Base-by-base conservation (phyloP, 2,888 invertebrate genomes). In the Phaedon cochleariae region DNA sequence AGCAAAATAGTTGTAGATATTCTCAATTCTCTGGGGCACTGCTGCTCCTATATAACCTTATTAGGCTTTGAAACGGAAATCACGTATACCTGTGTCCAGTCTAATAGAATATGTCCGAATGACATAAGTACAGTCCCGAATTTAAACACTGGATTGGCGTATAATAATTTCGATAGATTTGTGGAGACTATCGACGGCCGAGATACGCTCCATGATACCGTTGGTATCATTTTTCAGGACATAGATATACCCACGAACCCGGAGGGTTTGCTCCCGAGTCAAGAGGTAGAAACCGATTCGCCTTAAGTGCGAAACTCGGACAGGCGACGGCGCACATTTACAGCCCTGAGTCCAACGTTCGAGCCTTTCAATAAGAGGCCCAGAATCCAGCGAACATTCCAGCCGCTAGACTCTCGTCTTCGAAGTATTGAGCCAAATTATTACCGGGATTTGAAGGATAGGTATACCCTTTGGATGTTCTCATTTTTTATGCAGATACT, bases 381-480 rank as follows among this genome's bases (percentile, higher is more conserved):
- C n/a, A n/a, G n/a, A n/a, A n/a, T n/a, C n/a, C n/a, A n/a, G n/a
- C n/a, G n/a, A n/a, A n/a, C n/a, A n/a, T n/a, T n/a, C n/a, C n/a
- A n/a, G n/a, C n/a, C n/a, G n/a, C n/a, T n/a, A n/a, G n/a, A n/a
- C n/a, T n/a, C n/a, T 37, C 7, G 55, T 20, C 9, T 45, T 52
- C 62, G 62, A 26, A 70, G 70, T 67, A 29, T 68, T 53, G 54
- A 45, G 63, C 70, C 71, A 34, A 65, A 66, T 20, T 70, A 59
- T 68, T 62, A 64, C 18, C 66, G 22, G 18, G 51, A 21, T 1
- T 79, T 81, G 21, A 81, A 81, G 60, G 80, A 74, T 55, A 80
- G 83, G 31, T 58, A 69, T 46, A 15, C 68, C 59, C 54, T 46
- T 34, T 71, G 67, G 65, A 59, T 68, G 62, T 52, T 69, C 31